Evolutionary conservation across 30 jellyfish, hydroid and myxozoan genomes (phyloP), one percentile per base, ranked within the genome.

Genomic region (Clytia hemisphaerica): DNA sequence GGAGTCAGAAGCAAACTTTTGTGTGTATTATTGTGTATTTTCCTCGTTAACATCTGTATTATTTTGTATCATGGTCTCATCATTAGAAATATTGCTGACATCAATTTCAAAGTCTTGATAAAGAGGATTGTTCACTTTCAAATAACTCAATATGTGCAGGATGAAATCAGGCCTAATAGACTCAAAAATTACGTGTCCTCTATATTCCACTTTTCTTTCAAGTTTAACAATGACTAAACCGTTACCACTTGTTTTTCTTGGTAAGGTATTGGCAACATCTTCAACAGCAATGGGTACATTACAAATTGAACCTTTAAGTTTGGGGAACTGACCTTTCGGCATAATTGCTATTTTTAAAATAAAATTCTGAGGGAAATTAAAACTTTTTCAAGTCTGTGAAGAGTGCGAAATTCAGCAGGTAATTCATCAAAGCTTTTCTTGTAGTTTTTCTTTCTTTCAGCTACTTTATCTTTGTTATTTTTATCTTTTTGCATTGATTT

Each of bases 311-410:
- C 65, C 65, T 50, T 50, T 50, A 15, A 50, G 6, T 50, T 50
- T 50, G 6, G 65, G 65, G 14, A 21, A 50, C 65, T 50, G 65
- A 50, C 65, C 65, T 50, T 50, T 50, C 14, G 65, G 65, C 65
- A 50, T 50, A 9, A 50, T 50, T 9, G 14, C 27, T 9, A 50
- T 50, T 50, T 50, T 50, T 21, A 7, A 50, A 50, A 50, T 6
- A 50, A 21, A 7, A 50, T 14, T 50, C 65, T 14, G 14, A 15
- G 14, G 22, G 65, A 14, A 50, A 50, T 50, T 7, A 50, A 21
- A 50, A 50, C 65, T 28, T 28, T 50, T 50, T 50, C 65, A 6
- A 50, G 22, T 28, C 65, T 50, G 14, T 28, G 14, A 21, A 21
- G 14, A 40, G 14, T 40, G 10, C 16, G 53, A 40, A 40, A 16